Evolutionary conservation across 1,140 invertebrate species (phyloP).

Genomic region (Lucilia cuprina): DNA sequence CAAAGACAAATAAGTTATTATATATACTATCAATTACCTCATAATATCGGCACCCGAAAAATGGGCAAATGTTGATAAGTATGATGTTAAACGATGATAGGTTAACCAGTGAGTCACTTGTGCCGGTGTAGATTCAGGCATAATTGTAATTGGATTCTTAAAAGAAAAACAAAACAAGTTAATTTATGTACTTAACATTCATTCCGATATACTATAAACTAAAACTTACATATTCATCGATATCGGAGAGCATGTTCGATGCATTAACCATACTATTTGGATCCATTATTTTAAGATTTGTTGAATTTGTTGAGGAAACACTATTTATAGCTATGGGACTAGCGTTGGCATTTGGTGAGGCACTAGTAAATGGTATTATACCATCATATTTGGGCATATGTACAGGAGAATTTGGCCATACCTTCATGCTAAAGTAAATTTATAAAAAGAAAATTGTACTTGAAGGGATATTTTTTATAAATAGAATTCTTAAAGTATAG

Average conservation of each 20-base stretch:
- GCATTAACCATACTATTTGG: slow-evolving; percentile 59
- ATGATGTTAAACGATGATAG: slow-evolving; percentile 77
- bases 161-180: too few relatives aligned
- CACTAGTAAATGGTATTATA: slow-evolving; percentile 54
- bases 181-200: too few relatives aligned
- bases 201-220: too few relatives aligned
- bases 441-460: not conserved
- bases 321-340: slow-evolving; percentile 61
- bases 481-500: not conserved
- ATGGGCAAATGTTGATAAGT: slow-evolving; percentile 78
- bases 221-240: slow-evolving; percentile 52
- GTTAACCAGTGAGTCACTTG: slow-evolving; percentile 85
- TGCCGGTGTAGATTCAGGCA: slow-evolving; percentile 69
- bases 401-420: slow-evolving; percentile 61
- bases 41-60: slow-evolving; percentile 90
- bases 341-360: slow-evolving; percentile 52
- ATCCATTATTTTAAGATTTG: slow-evolving; percentile 60
- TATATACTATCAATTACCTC: slow-evolving; percentile 41
- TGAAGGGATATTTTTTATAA: not conserved
- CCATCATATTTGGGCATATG: slow-evolving; percentile 62
- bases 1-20: too few relatives aligned
- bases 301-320: slow-evolving; percentile 61
- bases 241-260: slow-evolving; percentile 53
- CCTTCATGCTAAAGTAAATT: slow-evolving; percentile 52
- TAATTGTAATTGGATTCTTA: slow-evolving; percentile 57